Conservation (phyloP, 2,888 invertebrate species). For the Trissoscelio sp. region DNA sequence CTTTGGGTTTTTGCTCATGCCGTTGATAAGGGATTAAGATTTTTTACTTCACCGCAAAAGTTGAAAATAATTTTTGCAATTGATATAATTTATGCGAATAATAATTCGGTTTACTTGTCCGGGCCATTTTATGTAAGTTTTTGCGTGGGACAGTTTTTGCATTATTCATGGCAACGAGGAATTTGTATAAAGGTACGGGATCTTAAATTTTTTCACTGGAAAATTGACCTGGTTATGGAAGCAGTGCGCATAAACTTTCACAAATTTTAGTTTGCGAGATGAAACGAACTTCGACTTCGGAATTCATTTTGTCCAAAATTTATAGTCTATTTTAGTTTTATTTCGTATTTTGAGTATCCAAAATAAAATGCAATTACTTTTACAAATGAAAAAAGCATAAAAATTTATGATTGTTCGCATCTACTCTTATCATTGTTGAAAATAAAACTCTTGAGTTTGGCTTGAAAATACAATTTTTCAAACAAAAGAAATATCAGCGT, state of each 20-base stretch:
- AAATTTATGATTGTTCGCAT: no score
- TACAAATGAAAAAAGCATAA: no score
- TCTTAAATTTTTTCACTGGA: conserved; percentile 29
- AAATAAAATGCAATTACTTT: no score
- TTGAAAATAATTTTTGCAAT: background rate
- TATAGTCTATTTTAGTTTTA: conserved; percentile 1
- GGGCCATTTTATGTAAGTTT: conserved; percentile 14
- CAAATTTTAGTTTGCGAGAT: background rate
- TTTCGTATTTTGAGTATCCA: no score
- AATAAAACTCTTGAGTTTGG: no score
- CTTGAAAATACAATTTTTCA: no score
- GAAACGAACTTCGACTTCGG: background rate
- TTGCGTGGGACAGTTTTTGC: conserved; percentile 14
- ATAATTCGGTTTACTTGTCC: conserved; percentile 22
- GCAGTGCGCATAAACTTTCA: conserved; percentile 2
- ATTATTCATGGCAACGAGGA: conserved; percentile 38
- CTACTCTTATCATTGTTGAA: no score
- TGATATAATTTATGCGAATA: background rate
- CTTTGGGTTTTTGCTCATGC: background rate
- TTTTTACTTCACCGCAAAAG: background rate
- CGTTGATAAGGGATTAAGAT: conserved; percentile 9
- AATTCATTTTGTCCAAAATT: background rate
- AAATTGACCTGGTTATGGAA: conserved; percentile 39
- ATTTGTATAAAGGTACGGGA: conserved; percentile 31
- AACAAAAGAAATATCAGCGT: no score